Conservation (phyloP, 2,113 vertebrate species). For the Rafetus swinhoei region DNA sequence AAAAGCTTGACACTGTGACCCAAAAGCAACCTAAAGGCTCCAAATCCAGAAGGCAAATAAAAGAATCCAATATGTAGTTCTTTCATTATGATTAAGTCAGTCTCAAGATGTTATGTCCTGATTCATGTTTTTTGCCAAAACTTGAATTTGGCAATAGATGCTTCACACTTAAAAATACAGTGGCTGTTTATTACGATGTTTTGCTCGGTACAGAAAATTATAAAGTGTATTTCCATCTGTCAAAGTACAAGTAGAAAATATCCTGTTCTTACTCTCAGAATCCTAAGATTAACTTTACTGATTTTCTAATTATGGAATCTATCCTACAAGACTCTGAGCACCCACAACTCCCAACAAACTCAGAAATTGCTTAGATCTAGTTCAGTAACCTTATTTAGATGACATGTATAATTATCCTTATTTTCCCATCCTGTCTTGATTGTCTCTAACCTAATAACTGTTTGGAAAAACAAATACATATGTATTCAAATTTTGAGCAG, state of each 20-base stretch:
- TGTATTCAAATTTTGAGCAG: conserved; percentile 23
- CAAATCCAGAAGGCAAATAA: background rate
- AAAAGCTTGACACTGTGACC: background rate
- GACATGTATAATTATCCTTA: background rate
- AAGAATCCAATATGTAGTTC: background rate
- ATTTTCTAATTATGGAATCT: no score
- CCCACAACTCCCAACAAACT: background rate
- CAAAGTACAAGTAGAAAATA: background rate
- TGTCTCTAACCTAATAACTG: background rate
- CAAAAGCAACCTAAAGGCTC: background rate
- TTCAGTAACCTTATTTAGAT: background rate
- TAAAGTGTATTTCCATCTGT: background rate
- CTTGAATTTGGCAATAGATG: background rate
- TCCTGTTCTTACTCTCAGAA: background rate
- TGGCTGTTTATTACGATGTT: background rate
- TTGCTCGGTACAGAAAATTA: background rate
- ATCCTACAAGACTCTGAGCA: background rate
- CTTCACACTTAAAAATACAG: background rate
- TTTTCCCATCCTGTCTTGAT: background rate
- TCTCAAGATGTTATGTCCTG: background rate
- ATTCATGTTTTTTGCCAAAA: conserved; percentile 5
- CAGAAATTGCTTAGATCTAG: background rate
- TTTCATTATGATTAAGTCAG: background rate
- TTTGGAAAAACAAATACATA: background rate
- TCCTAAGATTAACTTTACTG: background rate